phyloP scores from a whole-genome alignment of 2,113 vertebrate genomes.

The Micromys minutus region DNA sequence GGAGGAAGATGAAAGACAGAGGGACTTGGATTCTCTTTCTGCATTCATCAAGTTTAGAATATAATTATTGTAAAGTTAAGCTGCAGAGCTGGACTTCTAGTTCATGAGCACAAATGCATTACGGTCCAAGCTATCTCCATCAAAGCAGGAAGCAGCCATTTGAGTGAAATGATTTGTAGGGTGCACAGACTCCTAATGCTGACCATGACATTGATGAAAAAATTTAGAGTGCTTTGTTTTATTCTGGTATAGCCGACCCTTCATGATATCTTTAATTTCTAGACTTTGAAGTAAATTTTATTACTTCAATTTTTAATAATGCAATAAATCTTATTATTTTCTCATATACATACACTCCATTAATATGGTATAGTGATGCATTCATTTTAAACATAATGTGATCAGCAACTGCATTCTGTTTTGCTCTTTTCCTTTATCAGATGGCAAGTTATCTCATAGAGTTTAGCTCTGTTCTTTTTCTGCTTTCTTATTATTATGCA shows the following conservation, averaged over 20 bases:
- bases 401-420: not conserved
- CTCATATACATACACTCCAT: not conserved
- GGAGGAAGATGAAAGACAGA: not conserved
- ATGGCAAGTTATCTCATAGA: not conserved
- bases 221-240: not conserved
- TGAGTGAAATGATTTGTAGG: not conserved
- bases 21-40: not conserved
- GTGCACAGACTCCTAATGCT: not conserved
- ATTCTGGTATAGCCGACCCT: constrained; percentile 17
- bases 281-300: constrained; percentile 22
- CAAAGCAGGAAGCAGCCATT: not conserved
- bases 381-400: constrained; percentile 10
- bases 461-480: not conserved
- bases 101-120: not conserved
- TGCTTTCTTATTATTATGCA: not conserved
- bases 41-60: not conserved
- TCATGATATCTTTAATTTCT: not conserved
- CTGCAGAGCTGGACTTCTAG: not conserved
- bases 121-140: not conserved
- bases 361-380: not conserved
- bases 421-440: not conserved
- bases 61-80: not conserved
- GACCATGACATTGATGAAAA: not conserved
- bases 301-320: not conserved
- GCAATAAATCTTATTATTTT: not conserved